Conservation (phyloP, 2,797 vertebrate genomes). For the Cossypha polioptera region DNA sequence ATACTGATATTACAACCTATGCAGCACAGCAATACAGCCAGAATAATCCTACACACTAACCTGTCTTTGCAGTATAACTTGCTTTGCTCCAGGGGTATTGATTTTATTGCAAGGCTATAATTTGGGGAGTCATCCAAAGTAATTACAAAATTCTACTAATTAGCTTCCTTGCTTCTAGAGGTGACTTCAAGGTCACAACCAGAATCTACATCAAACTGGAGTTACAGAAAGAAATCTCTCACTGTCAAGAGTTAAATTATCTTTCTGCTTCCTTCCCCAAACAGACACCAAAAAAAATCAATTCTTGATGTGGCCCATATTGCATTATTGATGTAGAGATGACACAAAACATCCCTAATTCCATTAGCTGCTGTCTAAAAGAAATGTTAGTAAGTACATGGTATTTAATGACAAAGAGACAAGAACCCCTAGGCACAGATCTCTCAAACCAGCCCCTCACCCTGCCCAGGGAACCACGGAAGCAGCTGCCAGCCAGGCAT, state of each 20-base stretch:
- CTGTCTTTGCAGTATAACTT: neutral
- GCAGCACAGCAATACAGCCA: neutral
- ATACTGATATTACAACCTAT: neutral
- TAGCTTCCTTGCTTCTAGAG: neutral
- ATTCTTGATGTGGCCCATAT: conserved; percentile 20
- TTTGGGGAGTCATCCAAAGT: neutral
- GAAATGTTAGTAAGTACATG: conserved; percentile 2
- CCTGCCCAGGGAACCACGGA: neutral
- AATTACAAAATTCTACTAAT: neutral
- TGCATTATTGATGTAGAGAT: conserved; percentile 69
- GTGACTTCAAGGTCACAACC: conserved; percentile 29
- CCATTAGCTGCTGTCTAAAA: conserved; percentile 63
- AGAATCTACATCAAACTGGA: neutral
- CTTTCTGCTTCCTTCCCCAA: conserved; percentile 13
- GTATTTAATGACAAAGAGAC: neutral
- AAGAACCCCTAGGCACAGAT: neutral
- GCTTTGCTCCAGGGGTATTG: neutral
- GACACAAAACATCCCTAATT: conserved; percentile 57
- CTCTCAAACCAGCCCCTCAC: neutral
- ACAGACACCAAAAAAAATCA: conserved; percentile 33
- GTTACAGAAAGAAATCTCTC: neutral
- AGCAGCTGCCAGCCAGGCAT: neutral
- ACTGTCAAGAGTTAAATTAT: conserved; percentile 6
- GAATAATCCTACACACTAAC: neutral
- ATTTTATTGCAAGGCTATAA: neutral